Conservation (phyloP, 2,888 invertebrate genomes). For the Phytoseiulus persimilis region DNA sequence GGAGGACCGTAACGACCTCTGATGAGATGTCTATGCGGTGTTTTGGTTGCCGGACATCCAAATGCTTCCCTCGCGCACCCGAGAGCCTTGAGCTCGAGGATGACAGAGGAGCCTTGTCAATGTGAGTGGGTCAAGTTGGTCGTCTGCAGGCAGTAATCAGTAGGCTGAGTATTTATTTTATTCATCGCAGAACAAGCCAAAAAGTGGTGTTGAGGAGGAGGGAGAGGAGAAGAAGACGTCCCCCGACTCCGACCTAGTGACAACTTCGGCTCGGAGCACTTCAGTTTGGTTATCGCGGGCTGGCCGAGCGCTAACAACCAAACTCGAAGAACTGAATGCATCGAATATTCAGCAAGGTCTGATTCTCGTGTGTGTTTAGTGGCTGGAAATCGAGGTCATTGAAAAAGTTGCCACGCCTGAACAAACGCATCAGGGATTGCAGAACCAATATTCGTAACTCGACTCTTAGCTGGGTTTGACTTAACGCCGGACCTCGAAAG, state of each 20-base stretch:
- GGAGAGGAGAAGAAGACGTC: neutral
- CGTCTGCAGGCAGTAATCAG: neutral
- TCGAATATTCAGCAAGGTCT: neutral
- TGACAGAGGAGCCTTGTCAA: neutral
- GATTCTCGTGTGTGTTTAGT: neutral
- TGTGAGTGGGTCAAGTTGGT: neutral
- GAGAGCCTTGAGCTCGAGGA: neutral
- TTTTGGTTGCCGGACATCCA: neutral
- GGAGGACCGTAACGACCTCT: neutral
- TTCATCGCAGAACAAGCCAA: neutral
- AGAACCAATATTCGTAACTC: neutral
- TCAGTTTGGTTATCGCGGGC: neutral
- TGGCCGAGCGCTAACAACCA: too few species aligned
- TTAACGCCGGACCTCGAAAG: too few species aligned
- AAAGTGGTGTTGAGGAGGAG: neutral
- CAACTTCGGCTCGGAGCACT: neutral
- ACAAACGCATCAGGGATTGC: neutral
- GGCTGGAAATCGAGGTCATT: neutral
- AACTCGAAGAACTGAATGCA: neutral
- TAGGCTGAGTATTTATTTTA: neutral
- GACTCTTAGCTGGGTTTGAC: too few species aligned
- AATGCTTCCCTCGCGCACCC: neutral
- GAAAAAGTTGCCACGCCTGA: neutral
- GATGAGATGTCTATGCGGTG: neutral
- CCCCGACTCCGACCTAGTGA: neutral